Evolutionary conservation across 2,113 vertebrate species (phyloP), one percentile per base, ranked within the genome.

Genomic region (Lampris incognitus): DNA sequence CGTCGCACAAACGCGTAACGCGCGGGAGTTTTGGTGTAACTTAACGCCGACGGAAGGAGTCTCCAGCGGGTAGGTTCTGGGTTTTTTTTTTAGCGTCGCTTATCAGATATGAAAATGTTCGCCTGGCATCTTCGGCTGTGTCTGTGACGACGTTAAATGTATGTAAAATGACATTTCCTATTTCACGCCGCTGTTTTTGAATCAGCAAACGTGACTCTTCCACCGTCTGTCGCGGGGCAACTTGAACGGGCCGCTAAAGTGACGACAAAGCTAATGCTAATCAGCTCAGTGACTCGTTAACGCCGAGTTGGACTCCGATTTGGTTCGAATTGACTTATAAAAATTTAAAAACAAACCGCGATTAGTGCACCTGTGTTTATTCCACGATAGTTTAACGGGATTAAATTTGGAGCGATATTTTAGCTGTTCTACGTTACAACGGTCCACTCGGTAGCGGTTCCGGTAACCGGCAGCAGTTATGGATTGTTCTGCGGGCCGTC

Each of bases 1-100:
- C 24, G 24, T 24, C 24, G 24, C 0, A 3, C 39, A 0, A 6
- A 5, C n/a, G 3, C 39, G 40, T 49, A 7, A n/a, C 7, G 79
- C 71, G 88, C 89, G 89, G 86, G 86, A 87, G 37, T 37, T 87
- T 85, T 75, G 64, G 58, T 72, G 6, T 0, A 6, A 24, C 41
- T 50, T 49, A 3, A 48, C 4, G 36, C 5, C 24, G 13, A 36
- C 66, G 41, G 2, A 51, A 58, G 38, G 44, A 48, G 36, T 1
- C 5, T 1, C 3, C 1, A 5, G 7, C 9, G 13, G 55, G 42
- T 37, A 40, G 1, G n/a, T 59, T 4, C 50, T 7, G 11, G 9
- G n/a, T 38, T 0, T 1, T 2, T 1, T 0, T 4, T 39, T 2
- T 13, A 24, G 24, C 44, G 0, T 4, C 2, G 0, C 9, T 4